A percentile compares a stretch with the other conserved stretches of the same genome.
Conservation (phyloP, 2,113 vertebrate species). For the Muscicapa adusta region DNA sequence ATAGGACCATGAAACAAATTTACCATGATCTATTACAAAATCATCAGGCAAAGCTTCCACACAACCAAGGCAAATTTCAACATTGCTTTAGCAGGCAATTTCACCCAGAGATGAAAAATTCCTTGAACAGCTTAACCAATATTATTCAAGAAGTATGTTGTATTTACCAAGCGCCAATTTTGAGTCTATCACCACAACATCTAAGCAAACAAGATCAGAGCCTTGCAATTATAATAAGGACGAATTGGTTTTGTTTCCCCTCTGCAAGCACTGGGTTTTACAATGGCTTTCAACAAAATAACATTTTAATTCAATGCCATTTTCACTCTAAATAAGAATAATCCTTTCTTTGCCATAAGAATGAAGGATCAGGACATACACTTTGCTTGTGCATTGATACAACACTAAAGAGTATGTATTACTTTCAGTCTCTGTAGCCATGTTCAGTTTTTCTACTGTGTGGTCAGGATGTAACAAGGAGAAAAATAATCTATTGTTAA, state of each 20-base stretch:
- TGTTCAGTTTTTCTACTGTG: not conserved
- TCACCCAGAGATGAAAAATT: slow-evolving; percentile 65
- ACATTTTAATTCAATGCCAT: slow-evolving; percentile 54
- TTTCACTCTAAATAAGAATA: slow-evolving; percentile 44
- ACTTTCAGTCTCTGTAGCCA: not conserved
- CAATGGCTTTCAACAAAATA: slow-evolving; percentile 53
- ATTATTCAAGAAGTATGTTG: slow-evolving; percentile 61
- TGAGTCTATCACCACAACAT: slow-evolving; percentile 47
- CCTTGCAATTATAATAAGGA: slow-evolving; percentile 65
- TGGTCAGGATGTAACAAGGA: not conserved
- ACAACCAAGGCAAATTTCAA: slow-evolving; percentile 56
- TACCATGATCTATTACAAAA: slow-evolving; percentile 46
- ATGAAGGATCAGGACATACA: not conserved
- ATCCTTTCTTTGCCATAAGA: slow-evolving; percentile 16
- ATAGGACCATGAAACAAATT: slow-evolving; percentile 57
- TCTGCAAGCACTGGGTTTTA: slow-evolving; percentile 13
- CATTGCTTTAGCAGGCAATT: slow-evolving; percentile 64
- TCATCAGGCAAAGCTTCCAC: slow-evolving; percentile 50
- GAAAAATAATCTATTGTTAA: not conserved
- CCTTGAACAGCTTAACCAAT: slow-evolving; percentile 62
- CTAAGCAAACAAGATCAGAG: slow-evolving; percentile 67
- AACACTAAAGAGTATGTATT: not conserved
- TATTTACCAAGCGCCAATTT: slow-evolving; percentile 67
- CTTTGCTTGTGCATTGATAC: not conserved
- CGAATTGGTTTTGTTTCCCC: slow-evolving; percentile 62